Evolutionary conservation across 2,888 invertebrate species (phyloP).

Genomic region (Amiota communis): DNA sequence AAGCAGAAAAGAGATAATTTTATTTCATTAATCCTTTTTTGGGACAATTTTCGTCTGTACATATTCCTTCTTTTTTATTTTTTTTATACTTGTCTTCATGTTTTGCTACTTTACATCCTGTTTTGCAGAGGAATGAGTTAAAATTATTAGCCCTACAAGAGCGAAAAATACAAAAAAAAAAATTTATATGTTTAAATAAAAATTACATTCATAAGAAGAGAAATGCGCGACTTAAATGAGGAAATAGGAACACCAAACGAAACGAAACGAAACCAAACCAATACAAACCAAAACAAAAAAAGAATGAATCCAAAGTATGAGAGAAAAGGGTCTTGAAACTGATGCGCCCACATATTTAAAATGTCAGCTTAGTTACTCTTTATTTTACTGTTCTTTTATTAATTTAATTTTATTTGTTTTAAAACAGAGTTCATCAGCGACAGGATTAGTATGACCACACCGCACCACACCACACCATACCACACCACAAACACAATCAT

Average conservation of each 20-base stretch:
- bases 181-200: slow-evolving; percentile 56
- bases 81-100: not conserved
- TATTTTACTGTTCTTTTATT: slow-evolving; percentile 13
- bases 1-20: slow-evolving; percentile 68
- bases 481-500: no score
- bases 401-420: slow-evolving; percentile 17
- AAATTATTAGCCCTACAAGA: slow-evolving; percentile 44
- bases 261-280: not conserved
- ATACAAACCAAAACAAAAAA: not conserved
- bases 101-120: slow-evolving; percentile 29
- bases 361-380: slow-evolving; percentile 38
- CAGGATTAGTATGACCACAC: no score
- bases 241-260: not conserved
- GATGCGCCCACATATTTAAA: slow-evolving; percentile 50
- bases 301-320: no score
- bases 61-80: slow-evolving; percentile 35
- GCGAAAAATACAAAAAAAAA: no score
- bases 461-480: no score
- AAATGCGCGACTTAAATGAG: slow-evolving; percentile 40
- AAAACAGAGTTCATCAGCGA: not conserved
- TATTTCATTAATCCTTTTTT: slow-evolving; percentile 71
- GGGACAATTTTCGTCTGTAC: slow-evolving; percentile 57
- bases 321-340: not conserved
- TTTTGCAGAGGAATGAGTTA: slow-evolving; percentile 59
- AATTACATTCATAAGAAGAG: slow-evolving; percentile 63